A percentile compares a stretch with the other conserved stretches of the same genome.
phyloP scores from a whole-genome alignment of 2,888 invertebrate genomes.

The Diaprepes abbreviatus region DNA sequence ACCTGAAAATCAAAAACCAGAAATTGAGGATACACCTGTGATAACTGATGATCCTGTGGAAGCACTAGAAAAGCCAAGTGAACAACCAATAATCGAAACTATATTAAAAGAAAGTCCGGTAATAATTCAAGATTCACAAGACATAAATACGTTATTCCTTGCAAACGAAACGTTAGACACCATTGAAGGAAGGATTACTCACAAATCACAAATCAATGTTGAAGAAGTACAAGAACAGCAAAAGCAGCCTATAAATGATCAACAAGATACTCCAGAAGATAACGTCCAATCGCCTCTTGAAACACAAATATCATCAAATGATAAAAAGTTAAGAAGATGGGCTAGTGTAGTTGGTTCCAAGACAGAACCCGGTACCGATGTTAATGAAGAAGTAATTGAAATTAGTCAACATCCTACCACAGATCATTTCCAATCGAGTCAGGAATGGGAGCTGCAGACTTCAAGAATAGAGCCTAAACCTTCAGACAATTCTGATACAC shows the following conservation, averaged over 20 bases:
- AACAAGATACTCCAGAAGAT: not conserved
- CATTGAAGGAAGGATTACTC: no score
- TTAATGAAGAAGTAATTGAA: not conserved
- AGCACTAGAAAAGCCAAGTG: not conserved
- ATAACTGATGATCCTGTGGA: not conserved
- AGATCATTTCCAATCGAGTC: not conserved
- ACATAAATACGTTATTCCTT: not conserved
- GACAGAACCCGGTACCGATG: not conserved
- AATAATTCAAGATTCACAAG: not conserved
- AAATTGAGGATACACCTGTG: not conserved
- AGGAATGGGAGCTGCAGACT: no score
- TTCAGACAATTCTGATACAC: not conserved
- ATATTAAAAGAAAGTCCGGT: not conserved
- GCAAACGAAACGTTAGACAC: not conserved
- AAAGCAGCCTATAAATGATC: no score
- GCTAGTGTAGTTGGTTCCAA: conserved; percentile 39
- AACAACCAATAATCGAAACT: not conserved
- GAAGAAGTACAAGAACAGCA: no score
- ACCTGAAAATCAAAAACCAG: not conserved
- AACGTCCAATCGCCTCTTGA: not conserved
- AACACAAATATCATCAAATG: not conserved
- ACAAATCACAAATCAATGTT: no score
- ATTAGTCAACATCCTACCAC: not conserved
- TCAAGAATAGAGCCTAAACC: not conserved
- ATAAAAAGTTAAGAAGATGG: conserved; percentile 39